Evolutionary conservation across 1,140 invertebrate species (phyloP).

Genomic region (Lordiphosa clarofinis): DNA sequence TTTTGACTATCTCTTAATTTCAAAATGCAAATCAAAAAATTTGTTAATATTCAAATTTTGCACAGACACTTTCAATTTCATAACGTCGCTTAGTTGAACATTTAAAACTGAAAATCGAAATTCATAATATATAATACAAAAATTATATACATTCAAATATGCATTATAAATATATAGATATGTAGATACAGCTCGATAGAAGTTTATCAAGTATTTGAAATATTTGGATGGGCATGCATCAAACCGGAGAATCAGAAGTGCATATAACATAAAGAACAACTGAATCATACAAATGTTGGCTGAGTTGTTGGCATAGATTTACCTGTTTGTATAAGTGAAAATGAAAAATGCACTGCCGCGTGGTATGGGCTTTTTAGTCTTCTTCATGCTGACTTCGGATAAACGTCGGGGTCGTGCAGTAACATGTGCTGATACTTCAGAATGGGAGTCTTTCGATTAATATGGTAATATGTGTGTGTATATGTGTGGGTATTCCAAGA

Average conservation of each 20-base stretch:
- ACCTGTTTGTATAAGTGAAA: constrained; percentile 96
- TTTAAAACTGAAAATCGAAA: constrained; percentile 6
- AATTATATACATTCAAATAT: constrained; percentile 20
- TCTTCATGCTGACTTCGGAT: constrained; percentile 93
- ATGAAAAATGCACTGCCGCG: constrained; percentile 96
- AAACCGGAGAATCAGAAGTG: constrained; percentile 28
- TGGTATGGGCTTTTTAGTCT: constrained; percentile 96
- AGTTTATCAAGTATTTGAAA: constrained; percentile 15
- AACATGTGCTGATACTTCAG: constrained; percentile 69
- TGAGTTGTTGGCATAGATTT: constrained; percentile 62
- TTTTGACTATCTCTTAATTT: neutral
- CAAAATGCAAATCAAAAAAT: constrained; percentile 7
- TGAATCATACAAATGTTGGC: neutral
- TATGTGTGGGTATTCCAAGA: constrained; percentile 26
- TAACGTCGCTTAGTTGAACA: constrained; percentile 4
- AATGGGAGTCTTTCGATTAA: constrained; percentile 76
- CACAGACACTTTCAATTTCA: constrained; percentile 6
- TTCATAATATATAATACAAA: neutral
- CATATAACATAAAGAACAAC: constrained; percentile 19
- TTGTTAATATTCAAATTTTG: constrained; percentile 1
- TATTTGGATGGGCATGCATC: constrained; percentile 23
- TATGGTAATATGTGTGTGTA: constrained; percentile 36
- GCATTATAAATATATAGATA: constrained; percentile 8
- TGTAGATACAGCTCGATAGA: constrained; percentile 37
- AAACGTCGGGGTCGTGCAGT: constrained; percentile 92